phyloP scores from a whole-genome alignment of 2,888 invertebrate genomes.

The Amaurobius ferox region DNA sequence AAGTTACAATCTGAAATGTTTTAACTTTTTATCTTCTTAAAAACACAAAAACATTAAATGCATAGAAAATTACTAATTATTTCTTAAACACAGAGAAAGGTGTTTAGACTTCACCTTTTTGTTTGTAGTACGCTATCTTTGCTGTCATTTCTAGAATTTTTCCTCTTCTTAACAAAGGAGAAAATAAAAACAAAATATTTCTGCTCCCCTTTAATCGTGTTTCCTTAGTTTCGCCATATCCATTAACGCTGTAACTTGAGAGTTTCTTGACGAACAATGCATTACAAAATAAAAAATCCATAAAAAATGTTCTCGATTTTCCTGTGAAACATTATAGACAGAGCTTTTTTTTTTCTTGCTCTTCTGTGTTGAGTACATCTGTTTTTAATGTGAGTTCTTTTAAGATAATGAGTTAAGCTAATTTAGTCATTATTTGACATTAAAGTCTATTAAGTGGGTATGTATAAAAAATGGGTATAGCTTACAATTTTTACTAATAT shows the following conservation, averaged over 20 bases:
- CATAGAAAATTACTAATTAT: background rate
- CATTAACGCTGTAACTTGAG: slow-evolving; percentile 63
- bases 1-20: background rate
- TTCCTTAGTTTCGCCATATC: slow-evolving; percentile 50
- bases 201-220: slow-evolving; percentile 43
- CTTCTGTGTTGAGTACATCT: background rate
- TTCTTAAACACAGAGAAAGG: background rate
- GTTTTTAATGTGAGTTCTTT: slow-evolving; percentile 14
- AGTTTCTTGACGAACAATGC: slow-evolving; percentile 36
- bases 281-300: slow-evolving; percentile 28
- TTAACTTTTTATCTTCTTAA: background rate
- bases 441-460: background rate
- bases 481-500: background rate
- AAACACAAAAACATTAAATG: background rate
- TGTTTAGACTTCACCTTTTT: background rate
- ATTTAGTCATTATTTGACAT: slow-evolving; percentile 16
- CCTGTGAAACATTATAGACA: slow-evolving; percentile 16
- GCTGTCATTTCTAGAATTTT: slow-evolving; percentile 15
- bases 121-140: background rate
- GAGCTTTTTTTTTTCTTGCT: background rate
- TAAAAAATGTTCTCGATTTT: background rate
- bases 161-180: slow-evolving; percentile 18
- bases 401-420: slow-evolving; percentile 18
- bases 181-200: slow-evolving; percentile 24
- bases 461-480: background rate